Base-by-base conservation (phyloP, 2,888 invertebrate genomes). In the Euplexia lucipara region DNA sequence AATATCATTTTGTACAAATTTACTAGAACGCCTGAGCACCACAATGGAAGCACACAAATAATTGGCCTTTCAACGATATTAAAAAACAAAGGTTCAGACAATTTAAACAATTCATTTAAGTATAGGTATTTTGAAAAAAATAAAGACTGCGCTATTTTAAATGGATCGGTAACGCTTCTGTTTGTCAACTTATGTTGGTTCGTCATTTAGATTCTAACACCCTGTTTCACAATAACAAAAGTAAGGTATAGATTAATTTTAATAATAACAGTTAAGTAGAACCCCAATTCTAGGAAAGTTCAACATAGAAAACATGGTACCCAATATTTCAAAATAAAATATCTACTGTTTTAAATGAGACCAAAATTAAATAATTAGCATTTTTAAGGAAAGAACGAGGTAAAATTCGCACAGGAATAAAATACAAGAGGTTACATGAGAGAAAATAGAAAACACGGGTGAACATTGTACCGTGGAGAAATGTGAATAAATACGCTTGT, bases 121-220 rank as follows among this genome's bases (percentile, higher is more conserved):
- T 26, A 26, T 26, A 26, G 26, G 26, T 45, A n/a, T 51, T 39
- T 44, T 32, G 4, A 1, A 9, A 16, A 39, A 20, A 9, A 32
- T 30, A 8, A 12, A 16, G 3, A 4, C 37, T n/a, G 9, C 44
- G 32, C 16, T 10, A 2, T 20, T 26, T 42, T 34, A 42, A n/a
- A n/a, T 35, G 18, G 8, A 39, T 34, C 30, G 5, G 18, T 34
- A 48, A 59, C 32, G 51, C 18, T 34, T 10, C 3, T 42, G 10
- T 18, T 41, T 39, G 26, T 35, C n/a, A 51, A 10, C 12, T 9
- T 45, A 5, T 12, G 0, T 20, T 52, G 14, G 16, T 51, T 61
- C 51, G 20, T 54, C 60, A 58, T 47, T 56, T 39, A 34, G 61
- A 58, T 56, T 52, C 53, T 67, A 64, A 78, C 64, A 71, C 41